These are phyloP conservation scores for Drosophila serrata DNA, from an alignment of 1,140 invertebrate genomes.

Conservation along the genomic window DNA sequence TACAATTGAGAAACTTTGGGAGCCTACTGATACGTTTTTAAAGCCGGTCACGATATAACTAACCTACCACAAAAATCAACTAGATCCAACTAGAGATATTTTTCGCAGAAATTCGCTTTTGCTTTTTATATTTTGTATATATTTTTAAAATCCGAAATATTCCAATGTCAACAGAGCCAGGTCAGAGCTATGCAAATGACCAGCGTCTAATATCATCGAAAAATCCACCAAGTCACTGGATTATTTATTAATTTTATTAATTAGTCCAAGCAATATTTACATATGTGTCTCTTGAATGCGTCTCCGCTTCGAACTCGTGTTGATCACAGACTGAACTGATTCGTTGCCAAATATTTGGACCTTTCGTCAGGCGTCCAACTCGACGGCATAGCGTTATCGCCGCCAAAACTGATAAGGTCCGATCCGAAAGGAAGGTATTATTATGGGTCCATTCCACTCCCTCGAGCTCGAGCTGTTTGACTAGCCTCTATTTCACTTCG, in stretches of 20 bases:
- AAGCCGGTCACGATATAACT: conserved; percentile 44
- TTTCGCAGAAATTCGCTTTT: conserved; percentile 5
- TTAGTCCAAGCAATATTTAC: conserved; percentile 55
- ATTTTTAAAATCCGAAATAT: conserved; percentile 24
- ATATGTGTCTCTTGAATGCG: conserved; percentile 29
- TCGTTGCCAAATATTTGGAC: conserved; percentile 54
- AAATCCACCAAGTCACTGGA: conserved; percentile 30
- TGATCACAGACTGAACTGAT: conserved; percentile 44
- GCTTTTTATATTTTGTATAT: conserved; percentile 9
- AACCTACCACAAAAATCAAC: conserved; percentile 45
- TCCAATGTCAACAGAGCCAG: conserved; percentile 63
- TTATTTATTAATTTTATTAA: conserved; percentile 56
- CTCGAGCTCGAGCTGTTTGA: conserved; percentile 19
- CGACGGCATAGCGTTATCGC: conserved; percentile 37
- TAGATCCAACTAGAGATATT: conserved; percentile 15
- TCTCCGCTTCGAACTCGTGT: conserved; percentile 32
- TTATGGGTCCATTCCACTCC: conserved; percentile 20
- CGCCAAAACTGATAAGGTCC: conserved; percentile 37
- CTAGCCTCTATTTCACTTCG: conserved; percentile 19
- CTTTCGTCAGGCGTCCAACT: conserved; percentile 14
- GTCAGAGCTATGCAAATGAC: conserved; percentile 49
- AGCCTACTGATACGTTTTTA: conserved; percentile 18
- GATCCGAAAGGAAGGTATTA: conserved; percentile 40
- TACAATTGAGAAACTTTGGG: conserved; percentile 7
- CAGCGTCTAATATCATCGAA: conserved; percentile 4